Base-by-base conservation (phyloP, 2,888 invertebrate genomes). In the Thecocarcelia acutangulata region DNA sequence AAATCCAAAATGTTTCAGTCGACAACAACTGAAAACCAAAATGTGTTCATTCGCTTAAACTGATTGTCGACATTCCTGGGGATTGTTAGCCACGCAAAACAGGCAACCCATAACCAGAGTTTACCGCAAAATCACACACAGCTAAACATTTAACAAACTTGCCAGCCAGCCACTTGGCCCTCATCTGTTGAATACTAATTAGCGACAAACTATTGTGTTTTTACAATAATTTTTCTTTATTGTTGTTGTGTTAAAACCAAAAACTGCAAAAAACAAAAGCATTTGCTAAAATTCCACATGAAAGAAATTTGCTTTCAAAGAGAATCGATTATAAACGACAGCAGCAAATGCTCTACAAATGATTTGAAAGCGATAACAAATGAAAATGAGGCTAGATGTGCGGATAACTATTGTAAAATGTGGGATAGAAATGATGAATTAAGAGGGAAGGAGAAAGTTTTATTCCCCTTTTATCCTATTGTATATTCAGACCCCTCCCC, bases 131-230 rank as follows among this genome's bases (percentile, higher is more conserved):
- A 52, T 19, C 59, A 52, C 52, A 52, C 52, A 68, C 24, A 61
- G 46, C 48, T 1, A 52, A 52, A 69, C 50, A 44, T 15, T 24
- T 28, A 69, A 61, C 58, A 15, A 72, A 13, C 33, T 33, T 33
- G 19, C 15, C 37, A 59, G 12, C n/a, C 44, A 76, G 46, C 72
- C 72, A 63, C 17, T 44, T 40, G 33, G 72, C 82, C 74, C 78
- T 82, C 82, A 79, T 79, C 82, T 66, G 82, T 66, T 82, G 82
- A 78, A 82, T 82, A 82, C 82, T 82, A 82, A 82, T 82, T 82
- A 82, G 82, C 42, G 66, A 82, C 82, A 75, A 82, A 74, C 78
- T 66, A 79, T 82, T 82, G 82, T 82, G 70, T 82, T 52, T 58
- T 61, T 11, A 64, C 46, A 48, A 59, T n/a, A 24, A 46, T 69